Evolutionary conservation across 2,797 vertebrate species (phyloP).

Genomic region (Argentina silus): DNA sequence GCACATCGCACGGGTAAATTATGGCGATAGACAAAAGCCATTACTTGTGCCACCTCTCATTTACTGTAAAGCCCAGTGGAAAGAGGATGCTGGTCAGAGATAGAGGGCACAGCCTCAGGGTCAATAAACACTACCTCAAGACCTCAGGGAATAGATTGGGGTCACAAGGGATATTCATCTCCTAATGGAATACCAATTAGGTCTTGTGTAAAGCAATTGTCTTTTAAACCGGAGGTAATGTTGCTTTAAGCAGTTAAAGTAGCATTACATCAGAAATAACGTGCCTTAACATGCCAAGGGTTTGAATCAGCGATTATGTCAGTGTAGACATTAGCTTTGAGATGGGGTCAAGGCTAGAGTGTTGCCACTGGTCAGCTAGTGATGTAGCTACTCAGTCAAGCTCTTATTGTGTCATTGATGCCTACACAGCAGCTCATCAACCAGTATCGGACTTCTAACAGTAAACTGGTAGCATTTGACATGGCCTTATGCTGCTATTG

Average conservation of each 20-base stretch:
- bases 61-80: slow-evolving; percentile 15
- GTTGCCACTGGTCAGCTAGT: neutral
- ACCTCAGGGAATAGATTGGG: neutral
- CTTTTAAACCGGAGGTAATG: neutral
- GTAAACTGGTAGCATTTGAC: too few relatives aligned
- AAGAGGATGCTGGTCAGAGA: slow-evolving; percentile 1
- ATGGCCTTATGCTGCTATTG: too few relatives aligned
- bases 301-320: neutral
- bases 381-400: too few relatives aligned
- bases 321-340: neutral
- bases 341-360: neutral
- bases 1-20: slow-evolving; percentile 33
- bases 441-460: too few relatives aligned
- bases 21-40: slow-evolving; percentile 32
- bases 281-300: too few relatives aligned
- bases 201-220: neutral
- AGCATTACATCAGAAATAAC: neutral
- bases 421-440: too few relatives aligned
- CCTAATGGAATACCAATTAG: slow-evolving; percentile 1
- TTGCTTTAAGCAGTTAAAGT: neutral
- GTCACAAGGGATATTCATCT: neutral
- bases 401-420: too few relatives aligned
- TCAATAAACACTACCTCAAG: neutral
- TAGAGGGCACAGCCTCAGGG: neutral
- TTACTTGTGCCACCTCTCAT: slow-evolving; percentile 42